Evolutionary conservation across 35 echinoderm and acorn worm genomes (phyloP).

Genomic region (Holothuria glaberrima): DNA sequence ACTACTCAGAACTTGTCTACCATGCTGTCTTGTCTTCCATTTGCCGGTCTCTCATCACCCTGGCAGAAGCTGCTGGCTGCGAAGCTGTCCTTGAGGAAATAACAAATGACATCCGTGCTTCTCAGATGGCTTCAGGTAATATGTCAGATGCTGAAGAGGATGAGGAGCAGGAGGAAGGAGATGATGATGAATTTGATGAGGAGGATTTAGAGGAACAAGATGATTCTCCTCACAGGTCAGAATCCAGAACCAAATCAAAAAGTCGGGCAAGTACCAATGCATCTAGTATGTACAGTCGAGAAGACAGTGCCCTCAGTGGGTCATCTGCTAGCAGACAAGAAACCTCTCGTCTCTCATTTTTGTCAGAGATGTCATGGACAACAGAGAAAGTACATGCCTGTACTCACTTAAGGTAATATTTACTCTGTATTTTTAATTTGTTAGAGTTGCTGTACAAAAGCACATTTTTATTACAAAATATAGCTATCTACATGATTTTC

Average conservation of each 20-base stretch:
- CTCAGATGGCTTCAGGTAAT: constrained; percentile 23
- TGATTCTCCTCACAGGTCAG: neutral
- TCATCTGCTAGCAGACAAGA: constrained; percentile 46
- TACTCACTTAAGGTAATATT: constrained; percentile 83
- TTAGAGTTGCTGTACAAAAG: too few species aligned
- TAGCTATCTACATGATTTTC: too few species aligned
- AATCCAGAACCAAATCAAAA: neutral
- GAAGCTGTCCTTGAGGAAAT: constrained; percentile 83
- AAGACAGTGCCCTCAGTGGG: constrained; percentile 26
- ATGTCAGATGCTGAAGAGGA: constrained; percentile 24
- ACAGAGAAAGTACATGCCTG: constrained; percentile 73
- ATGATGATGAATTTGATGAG: constrained; percentile 21
- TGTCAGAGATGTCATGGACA: constrained; percentile 92
- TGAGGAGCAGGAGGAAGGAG: neutral
- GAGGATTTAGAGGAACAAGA: constrained; percentile 20
- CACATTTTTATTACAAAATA: too few species aligned
- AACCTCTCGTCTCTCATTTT: constrained; percentile 76
- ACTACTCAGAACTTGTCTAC: constrained; percentile 88
- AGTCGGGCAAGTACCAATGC: constrained; percentile 70
- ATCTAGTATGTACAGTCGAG: constrained; percentile 46
- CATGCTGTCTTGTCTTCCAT: constrained; percentile 81
- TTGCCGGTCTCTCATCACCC: constrained; percentile 87
- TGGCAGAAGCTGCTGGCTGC: constrained; percentile 89
- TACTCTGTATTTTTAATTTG: neutral
- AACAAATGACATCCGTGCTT: constrained; percentile 66